Percentiles rank a stretch among this genome's conserved stretches.
Conservation (phyloP, 2,797 vertebrate species). For the Morelia viridis region DNA sequence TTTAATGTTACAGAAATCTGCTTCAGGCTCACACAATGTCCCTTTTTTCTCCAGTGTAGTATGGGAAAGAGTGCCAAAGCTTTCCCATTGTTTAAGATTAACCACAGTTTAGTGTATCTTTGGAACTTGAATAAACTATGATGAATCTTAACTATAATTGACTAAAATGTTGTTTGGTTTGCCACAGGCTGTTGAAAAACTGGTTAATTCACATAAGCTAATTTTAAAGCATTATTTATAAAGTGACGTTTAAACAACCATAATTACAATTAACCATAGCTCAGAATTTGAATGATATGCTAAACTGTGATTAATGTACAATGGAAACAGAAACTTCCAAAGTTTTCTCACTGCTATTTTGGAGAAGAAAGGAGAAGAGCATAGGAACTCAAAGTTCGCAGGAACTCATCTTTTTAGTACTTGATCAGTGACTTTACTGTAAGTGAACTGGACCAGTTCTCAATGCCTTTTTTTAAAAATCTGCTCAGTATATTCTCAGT, state of each 20-base stretch:
- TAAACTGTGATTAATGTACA: not conserved
- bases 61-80: not conserved
- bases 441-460: not conserved
- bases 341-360: not conserved
- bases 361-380: not conserved
- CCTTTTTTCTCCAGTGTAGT: not conserved
- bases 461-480: not conserved
- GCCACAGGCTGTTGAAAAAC: no score
- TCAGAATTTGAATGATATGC: not conserved
- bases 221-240: not conserved
- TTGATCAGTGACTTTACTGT: not conserved
- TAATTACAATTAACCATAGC: not conserved
- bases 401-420: no score
- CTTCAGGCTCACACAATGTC: not conserved
- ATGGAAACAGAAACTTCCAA: not conserved
- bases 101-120: not conserved
- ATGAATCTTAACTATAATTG: not conserved
- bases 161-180: not conserved
- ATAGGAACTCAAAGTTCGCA: not conserved
- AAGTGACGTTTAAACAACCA: not conserved
- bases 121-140: not conserved
- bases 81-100: not conserved
- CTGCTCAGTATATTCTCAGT: not conserved
- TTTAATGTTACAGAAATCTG: not conserved
- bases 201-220: not conserved